phyloP scores from a whole-genome alignment of 2,888 invertebrate species.

The Trachelus tabidus region DNA sequence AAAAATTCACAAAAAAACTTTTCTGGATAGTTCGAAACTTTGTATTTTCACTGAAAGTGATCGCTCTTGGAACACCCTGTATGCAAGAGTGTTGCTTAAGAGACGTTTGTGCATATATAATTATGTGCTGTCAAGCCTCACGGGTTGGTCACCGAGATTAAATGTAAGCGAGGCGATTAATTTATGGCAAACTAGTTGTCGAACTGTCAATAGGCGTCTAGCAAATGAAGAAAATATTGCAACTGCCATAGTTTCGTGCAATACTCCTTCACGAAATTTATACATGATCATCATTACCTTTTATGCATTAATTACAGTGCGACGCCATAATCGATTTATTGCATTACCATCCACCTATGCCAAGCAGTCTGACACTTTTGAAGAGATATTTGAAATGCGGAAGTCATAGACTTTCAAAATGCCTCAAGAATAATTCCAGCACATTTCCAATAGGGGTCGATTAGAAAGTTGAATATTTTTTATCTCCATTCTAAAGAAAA shows the following conservation, averaged over 20 bases:
- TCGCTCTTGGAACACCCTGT: not conserved
- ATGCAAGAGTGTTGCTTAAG: not conserved
- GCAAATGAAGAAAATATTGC: not conserved
- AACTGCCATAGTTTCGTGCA: not conserved
- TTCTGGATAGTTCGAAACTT: not conserved
- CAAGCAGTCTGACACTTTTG: not conserved
- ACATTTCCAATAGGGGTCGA: not conserved
- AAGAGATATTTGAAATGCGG: not conserved
- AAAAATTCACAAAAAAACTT: not conserved
- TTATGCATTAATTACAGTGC: not conserved
- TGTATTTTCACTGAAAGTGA: not conserved
- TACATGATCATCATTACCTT: not conserved
- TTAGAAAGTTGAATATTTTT: not conserved
- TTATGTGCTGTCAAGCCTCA: conserved; percentile 20
- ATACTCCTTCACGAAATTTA: not conserved
- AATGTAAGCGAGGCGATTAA: conserved; percentile 26
- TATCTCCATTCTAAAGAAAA: not conserved
- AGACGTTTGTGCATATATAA: conserved; percentile 18
- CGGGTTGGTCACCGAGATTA: conserved; percentile 22
- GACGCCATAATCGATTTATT: not conserved
- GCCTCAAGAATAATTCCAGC: not conserved
- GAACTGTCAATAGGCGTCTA: not conserved
- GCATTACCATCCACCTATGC: not conserved
- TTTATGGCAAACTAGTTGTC: conserved; percentile 16
- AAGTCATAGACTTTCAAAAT: not conserved